Base-by-base conservation (phyloP, 53 echinoderm and acorn worm species). In the Zoroaster sp. region DNA sequence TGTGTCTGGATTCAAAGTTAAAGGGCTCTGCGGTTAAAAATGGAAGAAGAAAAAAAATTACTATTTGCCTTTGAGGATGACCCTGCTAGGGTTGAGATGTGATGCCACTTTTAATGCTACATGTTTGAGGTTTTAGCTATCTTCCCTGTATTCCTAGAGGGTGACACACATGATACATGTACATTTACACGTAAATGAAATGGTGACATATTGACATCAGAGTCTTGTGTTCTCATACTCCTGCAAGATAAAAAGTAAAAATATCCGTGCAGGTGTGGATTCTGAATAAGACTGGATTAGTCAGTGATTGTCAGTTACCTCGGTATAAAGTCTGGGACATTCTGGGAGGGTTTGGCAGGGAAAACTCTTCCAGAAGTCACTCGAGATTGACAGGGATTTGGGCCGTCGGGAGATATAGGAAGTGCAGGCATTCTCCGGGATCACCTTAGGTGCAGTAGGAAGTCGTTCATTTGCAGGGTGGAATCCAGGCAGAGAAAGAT, bases 401-500 rank as follows among this genome's bases (percentile, higher is more conserved):
- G 76, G 46, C 76, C 34, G 28, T 28, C 3, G 63, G 46, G 28
- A 76, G 23, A 49, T 76, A 2, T 31, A 45, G 32, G 32, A 75
- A 45, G 46, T 39, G 31, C 18, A 44, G 75, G 75, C 33, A 76
- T 76, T 76, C 42, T 35, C 9, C 33, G 4, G 70, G 34, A 32
- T 46, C 9, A 6, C 81, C 43, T 25, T 30, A 39, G 66, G 42
- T 66, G 18, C 65, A 20, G 41, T 42, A 66, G 81, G 81, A 81
- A 81, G 81, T 81, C 39, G 67, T 81, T 81, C 66, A 42, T 81
- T 81, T 33, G 14, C 11, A 54, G 40, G 10, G 36, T 51, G 33
- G n/a, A 63, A 78, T 75, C 78, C 54, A 23, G 20, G 17, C 36
- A 55, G 33, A 38, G 78, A 78, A 78, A 54, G 78, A 59, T 63